Evolutionary conservation across 1,140 invertebrate species (phyloP).

Genomic region (Pygmarrhopalites habei): DNA sequence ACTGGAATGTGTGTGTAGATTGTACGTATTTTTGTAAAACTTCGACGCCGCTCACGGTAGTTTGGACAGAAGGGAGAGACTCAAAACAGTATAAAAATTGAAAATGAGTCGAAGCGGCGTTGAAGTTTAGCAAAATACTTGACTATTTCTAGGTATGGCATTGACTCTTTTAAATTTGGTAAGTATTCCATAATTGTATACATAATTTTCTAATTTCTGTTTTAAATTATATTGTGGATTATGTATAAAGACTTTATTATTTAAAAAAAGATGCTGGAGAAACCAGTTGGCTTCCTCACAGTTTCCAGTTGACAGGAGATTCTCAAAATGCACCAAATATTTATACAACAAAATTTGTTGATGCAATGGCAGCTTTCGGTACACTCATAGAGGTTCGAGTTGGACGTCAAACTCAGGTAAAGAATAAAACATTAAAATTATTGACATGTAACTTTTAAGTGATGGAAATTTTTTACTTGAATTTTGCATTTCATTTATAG

Average conservation of each 20-base stretch:
- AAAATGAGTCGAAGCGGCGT: too few species aligned
- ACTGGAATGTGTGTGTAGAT: too few species aligned
- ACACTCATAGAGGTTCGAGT: slow-evolving; percentile 64
- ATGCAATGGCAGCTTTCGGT: slow-evolving; percentile 57
- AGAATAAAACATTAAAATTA: neutral
- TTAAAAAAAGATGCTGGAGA: slow-evolving; percentile 64
- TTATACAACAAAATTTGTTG: slow-evolving; percentile 58
- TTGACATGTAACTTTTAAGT: too few species aligned
- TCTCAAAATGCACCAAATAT: slow-evolving; percentile 53
- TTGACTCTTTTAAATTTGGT: slow-evolving; percentile 84
- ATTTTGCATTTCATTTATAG: too few species aligned
- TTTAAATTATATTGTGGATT: neutral
- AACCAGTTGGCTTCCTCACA: slow-evolving; percentile 48
- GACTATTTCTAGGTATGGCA: slow-evolving; percentile 54
- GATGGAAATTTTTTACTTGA: neutral
- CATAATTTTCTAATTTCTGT: neutral
- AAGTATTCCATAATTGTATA: neutral
- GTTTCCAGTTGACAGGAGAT: slow-evolving; percentile 49
- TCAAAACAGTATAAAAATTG: too few species aligned
- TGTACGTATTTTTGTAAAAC: too few species aligned
- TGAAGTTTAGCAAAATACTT: too few species aligned
- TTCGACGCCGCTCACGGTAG: too few species aligned
- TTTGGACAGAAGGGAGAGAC: too few species aligned
- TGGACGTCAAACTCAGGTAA: slow-evolving; percentile 45
- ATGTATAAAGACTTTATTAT: neutral